These are phyloP conservation scores for Chymomyza procnemis DNA, from an alignment of 2,888 invertebrate species.

Conservation along the genomic window DNA sequence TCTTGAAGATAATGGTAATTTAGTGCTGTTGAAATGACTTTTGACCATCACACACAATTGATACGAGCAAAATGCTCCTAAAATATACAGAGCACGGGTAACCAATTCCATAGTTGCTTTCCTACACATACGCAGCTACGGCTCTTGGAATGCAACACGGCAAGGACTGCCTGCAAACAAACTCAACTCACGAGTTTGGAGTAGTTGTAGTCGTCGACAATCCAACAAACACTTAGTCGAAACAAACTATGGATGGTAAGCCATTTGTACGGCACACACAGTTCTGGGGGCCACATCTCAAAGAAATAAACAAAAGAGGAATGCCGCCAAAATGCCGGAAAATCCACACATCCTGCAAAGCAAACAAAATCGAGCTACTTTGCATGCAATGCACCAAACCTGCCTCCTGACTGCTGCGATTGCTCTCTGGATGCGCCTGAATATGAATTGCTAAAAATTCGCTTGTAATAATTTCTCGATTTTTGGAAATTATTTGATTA, in stretches of 20 bases:
- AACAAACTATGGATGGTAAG: constrained; percentile 13
- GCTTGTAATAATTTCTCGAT: constrained; percentile 74
- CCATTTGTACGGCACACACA: constrained; percentile 32
- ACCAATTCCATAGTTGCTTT: background rate
- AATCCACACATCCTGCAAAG: constrained; percentile 66
- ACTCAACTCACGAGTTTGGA: constrained; percentile 16
- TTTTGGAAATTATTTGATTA: constrained; percentile 77
- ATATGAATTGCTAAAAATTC: constrained; percentile 72
- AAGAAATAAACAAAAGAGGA: constrained; percentile 66
- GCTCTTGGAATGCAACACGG: constrained; percentile 54
- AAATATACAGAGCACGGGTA: background rate
- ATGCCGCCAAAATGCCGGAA: constrained; percentile 64
- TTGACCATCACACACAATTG: constrained; percentile 79
- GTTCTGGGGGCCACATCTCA: constrained; percentile 51
- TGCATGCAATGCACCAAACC: constrained; percentile 64
- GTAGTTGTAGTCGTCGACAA: constrained; percentile 41
- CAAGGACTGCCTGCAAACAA: constrained; percentile 45
- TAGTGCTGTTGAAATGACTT: constrained; percentile 80
- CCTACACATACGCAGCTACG: constrained; percentile 17
- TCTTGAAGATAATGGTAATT: constrained; percentile 80
- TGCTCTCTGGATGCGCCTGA: constrained; percentile 32
- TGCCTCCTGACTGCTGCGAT: constrained; percentile 29
- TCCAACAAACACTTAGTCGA: constrained; percentile 32
- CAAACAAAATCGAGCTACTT: constrained; percentile 48
- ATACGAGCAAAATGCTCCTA: constrained; percentile 62